Percentiles rank a stretch among this genome's conserved stretches.
Evolutionary conservation across 2,113 vertebrate genomes (phyloP).

Genomic region (Lethenteron camtschaticum): DNA sequence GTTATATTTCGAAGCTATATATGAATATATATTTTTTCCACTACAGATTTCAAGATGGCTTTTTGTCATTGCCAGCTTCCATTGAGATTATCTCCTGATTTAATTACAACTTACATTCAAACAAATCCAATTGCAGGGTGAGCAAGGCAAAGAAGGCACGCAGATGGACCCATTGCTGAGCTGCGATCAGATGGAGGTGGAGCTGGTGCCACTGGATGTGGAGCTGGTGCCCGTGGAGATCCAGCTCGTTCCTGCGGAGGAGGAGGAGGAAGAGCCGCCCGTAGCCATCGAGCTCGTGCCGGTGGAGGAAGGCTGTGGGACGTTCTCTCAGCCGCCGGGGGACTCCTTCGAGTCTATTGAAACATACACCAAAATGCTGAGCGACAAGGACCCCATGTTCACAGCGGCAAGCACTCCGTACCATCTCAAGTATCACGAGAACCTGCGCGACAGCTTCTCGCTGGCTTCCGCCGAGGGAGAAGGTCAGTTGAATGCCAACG

Average conservation of each 20-base stretch:
- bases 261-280: no score
- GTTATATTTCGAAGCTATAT: no score
- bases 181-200: slow-evolving; percentile 2
- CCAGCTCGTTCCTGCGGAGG: no score
- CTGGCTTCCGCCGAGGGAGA: slow-evolving; percentile 2
- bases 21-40: no score
- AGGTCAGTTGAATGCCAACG: background rate
- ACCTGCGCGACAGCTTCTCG: slow-evolving; percentile 3
- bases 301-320: background rate
- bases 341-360: background rate
- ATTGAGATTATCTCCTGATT: no score
- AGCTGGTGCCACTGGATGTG: background rate
- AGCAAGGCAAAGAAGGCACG: no score
- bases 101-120: no score
- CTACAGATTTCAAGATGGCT: no score
- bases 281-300: background rate
- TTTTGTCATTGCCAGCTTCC: no score
- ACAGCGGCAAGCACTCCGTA: background rate
- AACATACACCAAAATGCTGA: slow-evolving; percentile 3
- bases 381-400: slow-evolving; percentile 5
- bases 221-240: no score
- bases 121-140: no score
- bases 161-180: no score
- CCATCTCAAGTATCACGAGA: background rate
- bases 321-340: background rate